Base-by-base conservation (phyloP, 2,113 vertebrate species). In the Odobenus rosmarus region DNA sequence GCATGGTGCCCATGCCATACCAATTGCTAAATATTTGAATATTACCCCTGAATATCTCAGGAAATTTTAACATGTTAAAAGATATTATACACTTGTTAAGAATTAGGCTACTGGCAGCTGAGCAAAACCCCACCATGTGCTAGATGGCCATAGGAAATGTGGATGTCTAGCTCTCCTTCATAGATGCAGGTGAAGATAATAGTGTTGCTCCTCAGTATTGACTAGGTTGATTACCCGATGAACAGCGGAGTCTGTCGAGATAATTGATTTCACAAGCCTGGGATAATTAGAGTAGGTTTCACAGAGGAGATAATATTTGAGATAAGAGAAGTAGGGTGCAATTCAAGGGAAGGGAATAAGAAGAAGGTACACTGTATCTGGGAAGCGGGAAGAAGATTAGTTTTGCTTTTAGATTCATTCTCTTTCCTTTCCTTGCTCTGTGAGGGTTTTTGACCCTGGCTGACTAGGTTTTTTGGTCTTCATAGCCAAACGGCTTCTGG, bases 331-430 rank as follows among this genome's bases (percentile, higher is more conserved):
- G 36, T 3, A 9, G 10, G 57, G 64, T 81, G 26, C 4, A 94
- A 36, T 64, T 97, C 88, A 96, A 82, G 33, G 42, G 23, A 93
- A 49, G 36, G 3, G 42, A 84, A 89, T 74, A 61, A 92, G 18
- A 46, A 94, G 82, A 89, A 5, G 10, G 2, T 53, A 24, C 76
- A 3, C n/a, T 86, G 24, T 46, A 67, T 90, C 59, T 83, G 74
- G 42, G 26, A 92, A 90, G 77, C n/a, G 67, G 4, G 3, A 67
- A 92, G 85, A 74, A 64, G n/a, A 69, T 88, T 76, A 77, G 5
- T 59, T 95, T 91, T 94, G 23, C 4, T 88, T 96, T 93, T 85
- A 69, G 15, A 93, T 49, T 74, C 1, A 49, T 83, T 84, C 36
- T 84, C n/a, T 57, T 36, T 88, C 39, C 36, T 95, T 88, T 2